Base-by-base conservation (phyloP, 2,888 invertebrate genomes). In the Amphipyra berbera region DNA sequence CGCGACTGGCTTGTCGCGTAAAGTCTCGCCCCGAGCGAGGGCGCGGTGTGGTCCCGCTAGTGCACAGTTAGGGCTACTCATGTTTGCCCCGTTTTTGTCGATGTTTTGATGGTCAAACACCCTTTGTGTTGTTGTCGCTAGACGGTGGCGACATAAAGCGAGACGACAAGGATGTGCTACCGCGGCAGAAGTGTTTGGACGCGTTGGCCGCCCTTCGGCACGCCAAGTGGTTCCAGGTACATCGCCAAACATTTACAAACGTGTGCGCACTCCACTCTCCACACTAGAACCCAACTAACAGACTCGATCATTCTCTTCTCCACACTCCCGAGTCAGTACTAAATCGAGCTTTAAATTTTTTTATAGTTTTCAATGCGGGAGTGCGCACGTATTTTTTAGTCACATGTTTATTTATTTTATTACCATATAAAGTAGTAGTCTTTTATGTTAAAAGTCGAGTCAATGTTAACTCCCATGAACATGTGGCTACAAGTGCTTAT, bases 181-280 rank as follows among this genome's bases (percentile, higher is more conserved):
- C 99, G 97, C 98, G 98, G 96, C 98, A 98, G 96, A 99, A 99
- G 96, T 99, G 99, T 97, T 98, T 99, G 96, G 98, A 99, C 97
- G 99, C 99, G 96, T 97, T 99, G 96, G 99, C 99, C 96, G 98
- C 98, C 96, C 97, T 99, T 96, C 98, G 99, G 96, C 99, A 99
- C 97, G 98, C 99, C 96, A 99, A 99, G 97, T 99, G 99, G 99
- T 99, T 99, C 97, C 99, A 99, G 98, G 99, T 99, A 94, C 94
- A 89, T 89, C 95, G 89, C 95, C 95, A 95, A 87, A 92, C 92
- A 86, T 89, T 86, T 88, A 85, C 81, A 82, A 77, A 85, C 86
- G 84, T 86, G 90, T 90, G 92, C 90, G 93, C 93, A 89, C 90
- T 91, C 73, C 64, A 64, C 65, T 60, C 52, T 14, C 14, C 46